These are phyloP conservation scores for Ichneumon xanthorius DNA, from an alignment of 2,888 invertebrate species.

Conservation along the genomic window DNA sequence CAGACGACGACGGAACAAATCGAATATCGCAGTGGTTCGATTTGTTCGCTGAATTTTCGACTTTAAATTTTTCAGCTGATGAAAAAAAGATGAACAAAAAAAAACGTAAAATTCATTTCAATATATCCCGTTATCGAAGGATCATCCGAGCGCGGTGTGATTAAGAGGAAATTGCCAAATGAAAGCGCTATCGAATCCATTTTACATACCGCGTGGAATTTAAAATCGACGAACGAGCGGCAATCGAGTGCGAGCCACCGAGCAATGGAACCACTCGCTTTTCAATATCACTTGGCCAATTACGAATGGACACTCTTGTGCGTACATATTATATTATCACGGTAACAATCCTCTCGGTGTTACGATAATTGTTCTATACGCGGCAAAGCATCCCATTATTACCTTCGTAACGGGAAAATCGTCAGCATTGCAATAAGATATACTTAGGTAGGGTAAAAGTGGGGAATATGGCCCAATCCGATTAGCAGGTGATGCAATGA, in stretches of 20 bases:
- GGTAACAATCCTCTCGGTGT: neutral
- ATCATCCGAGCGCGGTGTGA: neutral
- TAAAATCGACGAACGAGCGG: constrained; percentile 4
- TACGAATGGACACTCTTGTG: neutral
- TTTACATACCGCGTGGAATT: neutral
- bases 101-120: neutral
- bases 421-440: too few species aligned
- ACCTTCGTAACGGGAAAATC: neutral
- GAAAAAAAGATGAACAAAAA: neutral
- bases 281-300: constrained; percentile 5
- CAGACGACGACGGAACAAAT: neutral
- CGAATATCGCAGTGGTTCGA: neutral
- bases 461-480: too few species aligned
- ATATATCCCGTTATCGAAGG: neutral
- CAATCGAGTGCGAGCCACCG: constrained; percentile 1
- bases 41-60: neutral
- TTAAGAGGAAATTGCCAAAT: constrained; percentile 12
- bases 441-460: too few species aligned
- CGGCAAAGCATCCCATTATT: neutral
- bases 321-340: neutral
- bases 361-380: neutral
- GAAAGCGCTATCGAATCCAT: constrained; percentile 10
- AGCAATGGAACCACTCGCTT: neutral
- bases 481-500: too few species aligned
- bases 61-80: neutral